Evolutionary conservation across 2,888 invertebrate genomes (phyloP).

Genomic region (Carpatolechia fugitivella): DNA sequence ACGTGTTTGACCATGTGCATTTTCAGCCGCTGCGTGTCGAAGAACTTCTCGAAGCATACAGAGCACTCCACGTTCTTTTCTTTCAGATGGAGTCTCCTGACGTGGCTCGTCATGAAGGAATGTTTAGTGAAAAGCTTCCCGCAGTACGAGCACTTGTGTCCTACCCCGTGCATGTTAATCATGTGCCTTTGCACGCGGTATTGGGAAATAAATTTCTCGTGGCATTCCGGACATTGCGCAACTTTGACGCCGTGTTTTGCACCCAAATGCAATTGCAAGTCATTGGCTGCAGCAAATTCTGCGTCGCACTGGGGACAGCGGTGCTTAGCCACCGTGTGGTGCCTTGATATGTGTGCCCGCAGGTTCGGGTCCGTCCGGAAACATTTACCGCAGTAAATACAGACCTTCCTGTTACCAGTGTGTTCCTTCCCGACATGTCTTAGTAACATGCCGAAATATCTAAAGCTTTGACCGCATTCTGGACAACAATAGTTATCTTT

Average conservation of each 20-base stretch:
- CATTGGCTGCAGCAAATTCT: slow-evolving; percentile 38
- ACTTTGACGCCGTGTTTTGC: slow-evolving; percentile 47
- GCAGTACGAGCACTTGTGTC: slow-evolving; percentile 55
- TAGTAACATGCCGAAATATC: slow-evolving; percentile 51
- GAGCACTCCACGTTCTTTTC: slow-evolving; percentile 60
- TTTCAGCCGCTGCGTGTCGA: slow-evolving; percentile 50
- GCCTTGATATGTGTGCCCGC: slow-evolving; percentile 46
- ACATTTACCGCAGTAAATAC: slow-evolving; percentile 52
- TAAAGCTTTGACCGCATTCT: slow-evolving; percentile 43
- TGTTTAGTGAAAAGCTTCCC: slow-evolving; percentile 53
- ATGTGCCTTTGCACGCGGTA: slow-evolving; percentile 55
- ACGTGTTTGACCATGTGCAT: slow-evolving; percentile 72
- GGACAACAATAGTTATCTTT: slow-evolving; percentile 55
- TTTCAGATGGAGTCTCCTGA: slow-evolving; percentile 54
- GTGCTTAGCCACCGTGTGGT: slow-evolving; percentile 41
- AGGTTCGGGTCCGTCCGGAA: slow-evolving; percentile 55
- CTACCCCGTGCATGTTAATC: slow-evolving; percentile 44
- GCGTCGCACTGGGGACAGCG: slow-evolving; percentile 46
- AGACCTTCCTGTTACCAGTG: slow-evolving; percentile 53
- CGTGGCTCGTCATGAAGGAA: slow-evolving; percentile 55
- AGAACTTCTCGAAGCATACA: slow-evolving; percentile 53
- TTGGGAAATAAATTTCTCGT: slow-evolving; percentile 51
- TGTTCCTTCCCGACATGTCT: slow-evolving; percentile 52
- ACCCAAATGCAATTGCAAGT: slow-evolving; percentile 48
- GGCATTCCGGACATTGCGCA: slow-evolving; percentile 47